Evolutionary conservation across 2,888 invertebrate species (phyloP).

Genomic region (Anoplius nigerrimus): DNA sequence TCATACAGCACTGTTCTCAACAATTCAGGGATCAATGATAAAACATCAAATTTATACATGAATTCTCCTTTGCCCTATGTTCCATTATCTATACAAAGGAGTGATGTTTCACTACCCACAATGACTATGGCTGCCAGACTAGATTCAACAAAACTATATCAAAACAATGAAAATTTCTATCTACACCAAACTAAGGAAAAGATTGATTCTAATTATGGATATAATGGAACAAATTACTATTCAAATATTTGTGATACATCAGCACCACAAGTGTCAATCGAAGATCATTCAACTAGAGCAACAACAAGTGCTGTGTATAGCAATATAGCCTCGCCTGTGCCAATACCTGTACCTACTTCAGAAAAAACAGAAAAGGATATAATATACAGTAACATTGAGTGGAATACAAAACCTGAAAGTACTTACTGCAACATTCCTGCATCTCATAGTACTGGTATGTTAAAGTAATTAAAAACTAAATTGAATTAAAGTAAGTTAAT

Average conservation of each 20-base stretch:
- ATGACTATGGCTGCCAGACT: constrained; percentile 58
- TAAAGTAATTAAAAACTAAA: not conserved
- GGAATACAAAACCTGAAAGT: constrained; percentile 75
- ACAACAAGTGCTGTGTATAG: constrained; percentile 71
- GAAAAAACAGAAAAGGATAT: constrained; percentile 74
- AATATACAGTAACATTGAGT: constrained; percentile 77
- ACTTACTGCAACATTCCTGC: constrained; percentile 79
- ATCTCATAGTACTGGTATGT: constrained; percentile 61
- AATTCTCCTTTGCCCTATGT: constrained; percentile 70
- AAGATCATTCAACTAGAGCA: constrained; percentile 60
- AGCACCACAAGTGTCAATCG: constrained; percentile 64
- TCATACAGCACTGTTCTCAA: constrained; percentile 85
- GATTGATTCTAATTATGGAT: constrained; percentile 66
- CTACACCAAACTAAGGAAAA: constrained; percentile 64
- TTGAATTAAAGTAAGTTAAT: not conserved
- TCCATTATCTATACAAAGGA: constrained; percentile 66
- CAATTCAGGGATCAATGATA: constrained; percentile 71
- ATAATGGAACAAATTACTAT: constrained; percentile 70
- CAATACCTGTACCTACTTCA: constrained; percentile 63
- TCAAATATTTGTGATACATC: constrained; percentile 70
- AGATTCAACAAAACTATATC: constrained; percentile 62
- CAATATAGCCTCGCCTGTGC: constrained; percentile 68
- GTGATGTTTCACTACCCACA: constrained; percentile 60
- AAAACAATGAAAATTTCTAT: constrained; percentile 68
- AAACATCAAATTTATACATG: constrained; percentile 68